phyloP scores from a whole-genome alignment of 2,888 invertebrate species.

The Eupithecia vulgata region DNA sequence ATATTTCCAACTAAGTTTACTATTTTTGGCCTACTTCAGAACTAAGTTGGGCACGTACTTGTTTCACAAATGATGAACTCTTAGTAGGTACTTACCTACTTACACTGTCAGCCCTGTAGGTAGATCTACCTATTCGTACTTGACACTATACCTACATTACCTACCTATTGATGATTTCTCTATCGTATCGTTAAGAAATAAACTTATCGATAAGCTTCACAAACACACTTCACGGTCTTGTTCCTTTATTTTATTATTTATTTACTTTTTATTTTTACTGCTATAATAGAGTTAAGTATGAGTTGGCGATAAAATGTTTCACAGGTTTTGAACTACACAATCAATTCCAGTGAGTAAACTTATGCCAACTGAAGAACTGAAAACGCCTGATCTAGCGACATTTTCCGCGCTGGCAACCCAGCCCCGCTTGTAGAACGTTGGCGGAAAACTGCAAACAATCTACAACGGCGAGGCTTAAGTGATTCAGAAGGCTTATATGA shows the following conservation, averaged over 20 bases:
- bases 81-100: too few relatives aligned
- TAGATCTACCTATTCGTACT: too few relatives aligned
- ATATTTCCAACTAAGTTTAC: constrained; percentile 20
- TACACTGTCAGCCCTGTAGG: too few relatives aligned
- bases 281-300: neutral
- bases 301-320: neutral
- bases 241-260: neutral
- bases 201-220: neutral
- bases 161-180: too few relatives aligned
- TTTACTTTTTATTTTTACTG: neutral
- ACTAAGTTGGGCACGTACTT: neutral
- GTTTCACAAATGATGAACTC: neutral
- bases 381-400: neutral
- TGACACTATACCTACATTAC: neutral
- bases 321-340: neutral
- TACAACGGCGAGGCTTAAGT: constrained; percentile 33
- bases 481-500: constrained; percentile 28
- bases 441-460: constrained; percentile 36
- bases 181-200: too few relatives aligned
- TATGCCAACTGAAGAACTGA: neutral
- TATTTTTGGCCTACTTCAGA: neutral
- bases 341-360: neutral
- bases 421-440: constrained; percentile 21
- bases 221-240: neutral
- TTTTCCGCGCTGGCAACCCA: neutral